These are phyloP conservation scores for Microcaecilia unicolor DNA, from an alignment of 2,797 vertebrate species.

Conservation along the genomic window DNA sequence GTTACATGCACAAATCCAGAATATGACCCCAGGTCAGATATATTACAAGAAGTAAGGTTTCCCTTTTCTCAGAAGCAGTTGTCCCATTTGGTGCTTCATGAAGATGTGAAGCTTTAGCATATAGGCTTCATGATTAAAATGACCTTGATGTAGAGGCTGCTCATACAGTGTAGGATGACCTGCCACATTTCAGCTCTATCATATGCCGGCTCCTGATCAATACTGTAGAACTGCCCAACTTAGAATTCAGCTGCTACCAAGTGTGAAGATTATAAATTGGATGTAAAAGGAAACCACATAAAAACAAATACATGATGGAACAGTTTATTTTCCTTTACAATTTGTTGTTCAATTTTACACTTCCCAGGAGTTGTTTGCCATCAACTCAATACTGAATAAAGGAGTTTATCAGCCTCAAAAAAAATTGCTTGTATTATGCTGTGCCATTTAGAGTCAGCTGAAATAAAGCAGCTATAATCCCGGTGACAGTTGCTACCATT, in stretches of 20 bases:
- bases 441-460: slow-evolving; percentile 21
- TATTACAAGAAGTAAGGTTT: no score
- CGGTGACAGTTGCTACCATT: slow-evolving; percentile 37
- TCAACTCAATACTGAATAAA: slow-evolving; percentile 7
- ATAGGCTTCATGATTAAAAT: no score
- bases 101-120: no score
- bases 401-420: slow-evolving; percentile 26
- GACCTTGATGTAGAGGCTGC: no score
- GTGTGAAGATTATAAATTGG: slow-evolving; percentile 1
- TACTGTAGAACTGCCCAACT: slow-evolving; percentile 17
- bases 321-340: not conserved
- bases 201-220: slow-evolving; percentile 15
- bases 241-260: slow-evolving; percentile 9
- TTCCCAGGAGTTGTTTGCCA: slow-evolving; percentile 9
- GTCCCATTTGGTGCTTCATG: no score
- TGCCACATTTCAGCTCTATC: slow-evolving; percentile 10
- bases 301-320: not conserved
- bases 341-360: not conserved
- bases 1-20: no score
- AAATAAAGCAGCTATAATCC: slow-evolving; percentile 48
- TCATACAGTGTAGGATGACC: no score
- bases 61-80: no score
- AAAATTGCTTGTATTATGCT: slow-evolving; percentile 12
- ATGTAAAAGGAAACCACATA: not conserved
- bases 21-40: no score